Evolutionary conservation across 2,797 vertebrate species (phyloP).

Genomic region (Protonibea diacanthus): DNA sequence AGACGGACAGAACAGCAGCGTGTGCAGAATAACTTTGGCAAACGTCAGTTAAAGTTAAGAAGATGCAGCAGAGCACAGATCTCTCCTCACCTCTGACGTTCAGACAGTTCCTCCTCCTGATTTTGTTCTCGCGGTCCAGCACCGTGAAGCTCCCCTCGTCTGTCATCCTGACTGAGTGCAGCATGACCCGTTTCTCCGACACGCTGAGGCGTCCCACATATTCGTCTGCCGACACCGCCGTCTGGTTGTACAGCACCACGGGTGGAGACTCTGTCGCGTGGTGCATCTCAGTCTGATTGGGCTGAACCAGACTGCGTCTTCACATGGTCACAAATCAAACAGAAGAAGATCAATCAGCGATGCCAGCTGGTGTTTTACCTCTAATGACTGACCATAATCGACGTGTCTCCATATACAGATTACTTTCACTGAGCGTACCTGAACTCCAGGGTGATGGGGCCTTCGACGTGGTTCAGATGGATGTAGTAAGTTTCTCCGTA

Average conservation of each 20-base stretch:
- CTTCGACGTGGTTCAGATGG: conserved; percentile 68
- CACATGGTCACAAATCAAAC: accelerated
- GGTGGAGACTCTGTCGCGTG: conserved; percentile 63
- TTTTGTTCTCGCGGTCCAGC: conserved; percentile 75
- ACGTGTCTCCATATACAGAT: background rate
- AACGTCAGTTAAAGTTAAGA: background rate
- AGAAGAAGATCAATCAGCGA: background rate
- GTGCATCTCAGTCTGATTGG: conserved; percentile 60
- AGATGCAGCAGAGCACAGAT: background rate
- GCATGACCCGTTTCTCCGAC: conserved; percentile 68
- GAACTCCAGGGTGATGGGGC: conserved; percentile 84
- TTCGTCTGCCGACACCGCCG: conserved; percentile 56
- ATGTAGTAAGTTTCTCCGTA: conserved; percentile 83
- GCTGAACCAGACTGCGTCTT: conserved; percentile 61
- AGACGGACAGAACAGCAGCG: background rate
- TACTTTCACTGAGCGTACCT: conserved; percentile 47
- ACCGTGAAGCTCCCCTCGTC: conserved; percentile 86
- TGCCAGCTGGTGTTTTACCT: background rate
- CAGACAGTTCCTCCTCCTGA: conserved; percentile 80
- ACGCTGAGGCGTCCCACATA: conserved; percentile 77
- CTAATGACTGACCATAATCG: background rate
- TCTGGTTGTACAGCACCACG: conserved; percentile 75
- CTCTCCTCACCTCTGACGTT: conserved; percentile 83
- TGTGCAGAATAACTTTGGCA: background rate
- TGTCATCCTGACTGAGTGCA: conserved; percentile 76